These are phyloP conservation scores for Sebastes nivosus DNA, from an alignment of 2,797 vertebrate species.

Conservation along the genomic window DNA sequence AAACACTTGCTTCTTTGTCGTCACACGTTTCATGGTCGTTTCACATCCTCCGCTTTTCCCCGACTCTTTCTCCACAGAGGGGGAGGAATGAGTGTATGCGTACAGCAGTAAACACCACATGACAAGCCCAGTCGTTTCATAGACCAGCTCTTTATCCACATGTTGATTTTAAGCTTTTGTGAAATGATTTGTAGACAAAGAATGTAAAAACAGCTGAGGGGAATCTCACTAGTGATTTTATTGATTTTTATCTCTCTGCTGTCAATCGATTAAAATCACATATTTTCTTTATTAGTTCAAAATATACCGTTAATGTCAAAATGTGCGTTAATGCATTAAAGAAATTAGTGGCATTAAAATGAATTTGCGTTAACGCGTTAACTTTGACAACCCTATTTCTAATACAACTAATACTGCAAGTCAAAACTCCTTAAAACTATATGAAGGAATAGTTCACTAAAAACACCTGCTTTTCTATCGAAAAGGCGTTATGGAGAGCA, in stretches of 20 bases:
- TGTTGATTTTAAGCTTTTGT: neutral
- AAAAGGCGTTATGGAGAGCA: fast-evolving
- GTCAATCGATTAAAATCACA: too few species aligned
- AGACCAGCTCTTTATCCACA: neutral
- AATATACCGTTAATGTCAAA: too few species aligned
- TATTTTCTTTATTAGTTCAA: too few species aligned
- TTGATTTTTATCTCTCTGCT: neutral
- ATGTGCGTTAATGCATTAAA: too few species aligned
- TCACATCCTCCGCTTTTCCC: neutral
- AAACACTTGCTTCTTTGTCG: slow-evolving; percentile 55
- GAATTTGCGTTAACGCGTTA: too few species aligned
- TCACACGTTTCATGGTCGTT: slow-evolving; percentile 41
- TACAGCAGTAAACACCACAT: slow-evolving; percentile 38
- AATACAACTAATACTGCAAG: too few species aligned
- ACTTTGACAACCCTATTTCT: too few species aligned
- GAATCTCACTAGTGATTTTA: neutral
- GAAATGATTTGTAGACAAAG: neutral
- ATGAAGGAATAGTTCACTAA: too few species aligned
- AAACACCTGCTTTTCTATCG: fast-evolving
- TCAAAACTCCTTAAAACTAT: too few species aligned
- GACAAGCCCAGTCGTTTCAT: slow-evolving; percentile 26
- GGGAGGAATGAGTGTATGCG: neutral
- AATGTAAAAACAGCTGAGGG: neutral
- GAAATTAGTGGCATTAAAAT: too few species aligned
- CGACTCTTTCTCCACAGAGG: neutral